Conservation (phyloP, 2,113 vertebrate genomes). For the Plotosus lineatus region DNA sequence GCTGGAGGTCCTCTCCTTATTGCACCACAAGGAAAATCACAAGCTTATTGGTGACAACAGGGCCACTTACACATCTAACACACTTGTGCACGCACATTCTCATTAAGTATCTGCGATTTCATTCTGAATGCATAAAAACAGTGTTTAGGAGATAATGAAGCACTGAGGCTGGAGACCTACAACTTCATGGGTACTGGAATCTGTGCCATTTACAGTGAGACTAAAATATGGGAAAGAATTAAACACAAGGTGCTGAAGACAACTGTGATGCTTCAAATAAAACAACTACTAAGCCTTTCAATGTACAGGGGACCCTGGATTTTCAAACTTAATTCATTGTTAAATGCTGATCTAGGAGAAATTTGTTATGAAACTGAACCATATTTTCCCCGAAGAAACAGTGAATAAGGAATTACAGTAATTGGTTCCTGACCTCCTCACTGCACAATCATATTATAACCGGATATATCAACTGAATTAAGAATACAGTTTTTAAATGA, state of each 20-base stretch:
- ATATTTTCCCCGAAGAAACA: too few relatives aligned
- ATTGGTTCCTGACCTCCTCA: too few relatives aligned
- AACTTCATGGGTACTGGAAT: conserved; percentile 43
- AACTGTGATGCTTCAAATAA: background rate
- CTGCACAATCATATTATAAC: too few relatives aligned
- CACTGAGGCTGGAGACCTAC: conserved; percentile 66
- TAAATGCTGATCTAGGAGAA: too few relatives aligned
- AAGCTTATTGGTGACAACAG: conserved; percentile 58
- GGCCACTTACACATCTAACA: conserved; percentile 57
- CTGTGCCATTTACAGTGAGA: conserved; percentile 42
- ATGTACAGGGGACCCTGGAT: too few relatives aligned
- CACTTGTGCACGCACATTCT: conserved; percentile 13
- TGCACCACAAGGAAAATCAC: conserved; percentile 60
- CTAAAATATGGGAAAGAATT: background rate
- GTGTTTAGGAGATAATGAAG: conserved; percentile 73
- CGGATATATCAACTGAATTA: too few relatives aligned
- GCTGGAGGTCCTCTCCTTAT: conserved; percentile 54
- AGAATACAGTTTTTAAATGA: too few relatives aligned
- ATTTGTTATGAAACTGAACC: too few relatives aligned
- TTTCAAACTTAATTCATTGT: too few relatives aligned
- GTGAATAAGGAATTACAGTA: too few relatives aligned
- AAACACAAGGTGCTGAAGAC: background rate
- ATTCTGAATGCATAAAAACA: conserved; percentile 65
- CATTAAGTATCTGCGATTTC: conserved; percentile 16
- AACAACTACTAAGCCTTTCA: background rate